Base-by-base conservation (phyloP, 2,888 invertebrate species). In the Heteropelma amictum region DNA sequence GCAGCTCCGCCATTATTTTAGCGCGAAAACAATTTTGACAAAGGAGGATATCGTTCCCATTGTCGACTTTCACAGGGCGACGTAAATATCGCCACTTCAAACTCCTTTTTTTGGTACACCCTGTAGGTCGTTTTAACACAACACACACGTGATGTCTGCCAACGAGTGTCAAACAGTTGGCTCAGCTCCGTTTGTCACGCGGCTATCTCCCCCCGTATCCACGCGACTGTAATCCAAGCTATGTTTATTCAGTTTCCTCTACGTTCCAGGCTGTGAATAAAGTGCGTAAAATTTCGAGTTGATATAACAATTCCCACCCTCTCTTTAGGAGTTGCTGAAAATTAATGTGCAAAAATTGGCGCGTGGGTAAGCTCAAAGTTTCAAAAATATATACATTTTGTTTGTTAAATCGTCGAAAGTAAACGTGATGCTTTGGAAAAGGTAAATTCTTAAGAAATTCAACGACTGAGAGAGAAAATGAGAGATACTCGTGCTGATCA, bases 141-240 rank as follows among this genome's bases (percentile, higher is more conserved):
- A 5, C 53, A 19, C 28, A 28, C 51, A 19, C 19, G 21, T 21
- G n/a, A n/a, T 33, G 33, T 33, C 33, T 8, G 33, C 33, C 8
- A n/a, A 6, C 33, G 33, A 17, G 17, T 17, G 7, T 8, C 61
- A 61, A 45, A 35, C 61, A 63, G 47, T 63, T 63, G 61, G 61
- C 61, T 35, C 49, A 47, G n/a, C 42, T 23, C 54, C 19, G 30
- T 47, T 21, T 53, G 33, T 53, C 38, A 17, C 17, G 26, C 17
- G 40, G 8, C 21, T 61, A 7, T 45, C 40, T 40, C 12, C 47
- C n/a, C 5, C 1, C 23, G 21, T 8, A 47, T 21, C 21, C 42
- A 28, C 51, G 7, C 42, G 28, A 56, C 42, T 35, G 19, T 38
- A 28, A 67, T 65, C n/a, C 45, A 33, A 28, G 49, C 26, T 23